Percentiles rank a stretch among this genome's conserved stretches.
Conservation (phyloP, 2,113 vertebrate genomes). For the Proteles cristata region DNA sequence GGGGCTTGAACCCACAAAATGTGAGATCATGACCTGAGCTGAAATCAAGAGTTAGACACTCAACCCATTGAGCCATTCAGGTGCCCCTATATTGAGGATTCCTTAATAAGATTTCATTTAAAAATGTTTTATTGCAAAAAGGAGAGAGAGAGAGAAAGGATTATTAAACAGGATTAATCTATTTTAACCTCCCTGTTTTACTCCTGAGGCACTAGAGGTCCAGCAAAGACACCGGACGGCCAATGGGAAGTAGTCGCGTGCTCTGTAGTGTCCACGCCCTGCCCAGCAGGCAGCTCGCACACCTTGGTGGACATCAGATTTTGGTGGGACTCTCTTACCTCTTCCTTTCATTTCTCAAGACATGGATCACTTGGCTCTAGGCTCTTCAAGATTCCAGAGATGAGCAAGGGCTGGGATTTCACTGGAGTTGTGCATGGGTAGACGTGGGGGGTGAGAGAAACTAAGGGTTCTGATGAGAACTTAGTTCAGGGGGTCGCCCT, state of each 20-base stretch:
- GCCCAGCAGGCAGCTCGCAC: rapidly evolving
- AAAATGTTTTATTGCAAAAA: conserved; percentile 27
- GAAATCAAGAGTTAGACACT: no score
- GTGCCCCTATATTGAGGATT: background rate
- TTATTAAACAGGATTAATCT: background rate
- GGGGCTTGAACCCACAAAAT: no score
- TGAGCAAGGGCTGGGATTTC: background rate
- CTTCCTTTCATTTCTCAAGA: background rate
- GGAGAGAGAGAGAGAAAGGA: background rate
- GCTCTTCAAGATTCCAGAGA: background rate
- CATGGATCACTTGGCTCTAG: background rate
- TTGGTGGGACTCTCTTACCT: background rate
- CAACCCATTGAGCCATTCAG: no score
- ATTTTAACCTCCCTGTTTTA: background rate
- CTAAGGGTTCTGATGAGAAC: background rate
- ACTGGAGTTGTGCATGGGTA: background rate
- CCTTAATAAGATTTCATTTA: conserved; percentile 19
- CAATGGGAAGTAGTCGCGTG: rapidly evolving
- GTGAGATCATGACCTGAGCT: no score
- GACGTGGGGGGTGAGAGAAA: background rate
- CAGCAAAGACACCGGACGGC: background rate
- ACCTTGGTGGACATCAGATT: background rate
- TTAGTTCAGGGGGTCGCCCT: background rate
- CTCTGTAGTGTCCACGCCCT: no score
- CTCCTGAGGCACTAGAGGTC: background rate